Percentiles rank a stretch among this genome's conserved stretches.
Evolutionary conservation across 2,888 invertebrate species (phyloP).

Genomic region (Nomada ruficornis): DNA sequence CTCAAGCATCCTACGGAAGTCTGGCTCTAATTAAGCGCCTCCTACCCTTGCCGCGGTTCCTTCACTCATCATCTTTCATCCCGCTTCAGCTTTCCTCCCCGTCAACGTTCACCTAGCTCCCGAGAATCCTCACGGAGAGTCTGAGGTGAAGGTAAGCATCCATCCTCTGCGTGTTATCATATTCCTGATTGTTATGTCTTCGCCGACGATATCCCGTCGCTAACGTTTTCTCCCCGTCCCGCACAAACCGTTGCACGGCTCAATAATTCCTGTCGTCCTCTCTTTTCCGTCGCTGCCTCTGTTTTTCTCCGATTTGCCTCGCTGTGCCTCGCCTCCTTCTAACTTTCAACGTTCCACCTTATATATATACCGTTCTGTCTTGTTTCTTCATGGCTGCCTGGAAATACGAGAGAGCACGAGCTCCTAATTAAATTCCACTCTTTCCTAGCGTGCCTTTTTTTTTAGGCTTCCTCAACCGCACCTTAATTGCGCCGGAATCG

Average conservation of each 20-base stretch:
- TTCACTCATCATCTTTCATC: constrained; percentile 83
- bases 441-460: constrained; percentile 76
- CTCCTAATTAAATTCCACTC: constrained; percentile 83
- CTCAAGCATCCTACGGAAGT: constrained; percentile 84
- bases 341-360: constrained; percentile 22
- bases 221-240: constrained; percentile 42
- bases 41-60: constrained; percentile 74
- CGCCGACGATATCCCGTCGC: constrained; percentile 68
- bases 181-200: constrained; percentile 83
- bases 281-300: constrained; percentile 15
- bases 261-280: constrained; percentile 40
- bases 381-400: constrained; percentile 80
- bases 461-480: constrained; percentile 81
- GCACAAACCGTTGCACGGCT: constrained; percentile 29
- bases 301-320: constrained; percentile 27
- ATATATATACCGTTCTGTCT: constrained; percentile 55
- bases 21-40: constrained; percentile 84
- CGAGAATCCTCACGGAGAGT: constrained; percentile 70
- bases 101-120: constrained; percentile 58
- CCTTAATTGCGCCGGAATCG: constrained; percentile 82
- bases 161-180: constrained; percentile 81
- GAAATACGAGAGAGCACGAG: constrained; percentile 79
- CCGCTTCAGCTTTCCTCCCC: constrained; percentile 56
- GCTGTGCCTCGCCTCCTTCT: constrained; percentile 10
- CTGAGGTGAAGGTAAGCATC: constrained; percentile 80